These are phyloP conservation scores for Synanthedon vespiformis DNA, from an alignment of 2,888 invertebrate species.

Conservation along the genomic window DNA sequence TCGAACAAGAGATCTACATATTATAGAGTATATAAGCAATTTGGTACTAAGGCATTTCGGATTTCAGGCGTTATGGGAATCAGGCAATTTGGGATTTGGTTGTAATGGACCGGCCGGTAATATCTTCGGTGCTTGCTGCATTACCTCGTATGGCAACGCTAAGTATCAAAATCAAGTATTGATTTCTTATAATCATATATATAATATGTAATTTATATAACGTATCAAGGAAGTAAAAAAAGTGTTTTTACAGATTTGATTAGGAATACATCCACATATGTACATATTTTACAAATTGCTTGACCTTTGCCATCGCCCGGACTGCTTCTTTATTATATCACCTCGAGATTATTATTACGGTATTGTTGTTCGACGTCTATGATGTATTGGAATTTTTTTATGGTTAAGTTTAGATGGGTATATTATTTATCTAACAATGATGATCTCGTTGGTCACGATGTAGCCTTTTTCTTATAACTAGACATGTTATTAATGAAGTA, in stretches of 20 bases:
- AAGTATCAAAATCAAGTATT: not conserved
- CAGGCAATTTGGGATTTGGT: no score
- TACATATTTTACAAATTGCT: not conserved
- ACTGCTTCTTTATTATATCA: slow-evolving; percentile 9
- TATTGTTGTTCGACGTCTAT: slow-evolving; percentile 29
- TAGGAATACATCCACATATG: not conserved
- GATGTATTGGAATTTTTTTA: slow-evolving; percentile 29
- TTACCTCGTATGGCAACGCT: no score
- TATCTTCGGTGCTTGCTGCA: no score
- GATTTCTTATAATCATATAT: not conserved
- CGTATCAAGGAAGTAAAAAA: not conserved
- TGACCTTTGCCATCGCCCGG: slow-evolving; percentile 15
- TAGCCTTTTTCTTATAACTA: slow-evolving; percentile 1
- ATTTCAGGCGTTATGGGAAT: no score
- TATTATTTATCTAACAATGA: slow-evolving; percentile 18
- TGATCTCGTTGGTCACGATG: slow-evolving; percentile 18
- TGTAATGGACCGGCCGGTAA: no score
- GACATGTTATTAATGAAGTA: not conserved
- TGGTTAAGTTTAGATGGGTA: slow-evolving; percentile 6
- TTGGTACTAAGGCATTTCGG: no score
- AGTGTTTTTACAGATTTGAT: not conserved
- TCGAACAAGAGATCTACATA: no score
- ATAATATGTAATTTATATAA: not conserved
- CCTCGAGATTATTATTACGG: slow-evolving; percentile 15
- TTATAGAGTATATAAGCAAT: no score